Percentiles rank a stretch among this genome's conserved stretches.
phyloP scores from a whole-genome alignment of 1,140 invertebrate species.

The Temnothorax curvispinosus region DNA sequence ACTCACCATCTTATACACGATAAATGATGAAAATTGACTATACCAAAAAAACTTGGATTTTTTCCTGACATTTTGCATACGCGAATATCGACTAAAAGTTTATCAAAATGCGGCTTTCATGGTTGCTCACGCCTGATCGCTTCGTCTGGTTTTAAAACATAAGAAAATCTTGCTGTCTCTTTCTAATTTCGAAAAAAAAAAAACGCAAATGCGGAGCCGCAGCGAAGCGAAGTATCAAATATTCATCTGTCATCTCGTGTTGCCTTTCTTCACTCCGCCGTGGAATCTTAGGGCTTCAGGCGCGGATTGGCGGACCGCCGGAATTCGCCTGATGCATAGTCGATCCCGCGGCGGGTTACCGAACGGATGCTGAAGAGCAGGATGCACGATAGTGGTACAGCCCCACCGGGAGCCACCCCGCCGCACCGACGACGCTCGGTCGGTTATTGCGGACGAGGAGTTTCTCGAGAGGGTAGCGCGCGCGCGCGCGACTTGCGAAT shows the following conservation, averaged over 20 bases:
- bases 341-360: slow-evolving; percentile 70
- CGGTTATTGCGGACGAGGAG: slow-evolving; percentile 48
- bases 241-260: background rate
- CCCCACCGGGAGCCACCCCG: slow-evolving; percentile 35
- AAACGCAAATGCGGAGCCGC: background rate
- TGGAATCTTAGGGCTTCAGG: slow-evolving; percentile 9
- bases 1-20: slow-evolving; percentile 13
- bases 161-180: background rate
- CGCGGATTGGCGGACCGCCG: slow-evolving; percentile 29
- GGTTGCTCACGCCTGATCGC: background rate
- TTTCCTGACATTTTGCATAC: background rate
- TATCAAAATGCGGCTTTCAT: background rate
- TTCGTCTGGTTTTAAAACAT: background rate
- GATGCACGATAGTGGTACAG: slow-evolving; percentile 44
- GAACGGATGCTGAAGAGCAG: slow-evolving; percentile 63
- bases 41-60: background rate
- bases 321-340: slow-evolving; percentile 79
- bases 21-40: slow-evolving; percentile 42
- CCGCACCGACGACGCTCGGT: background rate
- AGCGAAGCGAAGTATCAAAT: background rate
- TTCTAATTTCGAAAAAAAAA: background rate
- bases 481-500: slow-evolving; percentile 12
- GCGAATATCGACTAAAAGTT: background rate
- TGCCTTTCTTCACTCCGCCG: slow-evolving; percentile 21
- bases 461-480: background rate